Evolutionary conservation across 2,113 vertebrate genomes (phyloP).

Genomic region (Trichomycterus rosablanca): DNA sequence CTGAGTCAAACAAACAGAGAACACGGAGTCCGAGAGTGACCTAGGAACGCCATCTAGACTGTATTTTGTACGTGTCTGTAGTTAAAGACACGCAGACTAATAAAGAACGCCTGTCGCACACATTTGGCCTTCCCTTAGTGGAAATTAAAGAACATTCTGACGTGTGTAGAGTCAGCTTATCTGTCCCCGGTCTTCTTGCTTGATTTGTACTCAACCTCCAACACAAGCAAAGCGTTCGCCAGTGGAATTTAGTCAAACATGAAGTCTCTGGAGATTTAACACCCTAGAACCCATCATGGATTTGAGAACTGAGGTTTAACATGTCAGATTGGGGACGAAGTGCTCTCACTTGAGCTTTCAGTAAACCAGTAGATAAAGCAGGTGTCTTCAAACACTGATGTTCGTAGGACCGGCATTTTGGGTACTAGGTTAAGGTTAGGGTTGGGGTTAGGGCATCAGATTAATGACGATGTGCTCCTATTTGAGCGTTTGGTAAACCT

Average conservation of each 20-base stretch:
- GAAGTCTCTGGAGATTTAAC: slow-evolving; percentile 45
- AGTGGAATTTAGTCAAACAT: slow-evolving; percentile 46
- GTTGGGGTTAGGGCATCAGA: no score
- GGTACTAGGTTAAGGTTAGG: no score
- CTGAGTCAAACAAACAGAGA: slow-evolving; percentile 43
- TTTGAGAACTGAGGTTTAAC: slow-evolving; percentile 47
- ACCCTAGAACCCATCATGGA: slow-evolving; percentile 40
- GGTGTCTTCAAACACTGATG: no score
- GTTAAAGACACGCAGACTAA: slow-evolving; percentile 23
- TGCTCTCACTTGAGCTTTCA: neutral
- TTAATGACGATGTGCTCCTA: no score
- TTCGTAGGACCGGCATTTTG: no score
- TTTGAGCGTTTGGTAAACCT: slow-evolving; percentile 7
- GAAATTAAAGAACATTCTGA: slow-evolving; percentile 51
- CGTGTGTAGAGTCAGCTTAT: slow-evolving; percentile 50
- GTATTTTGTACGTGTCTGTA: slow-evolving; percentile 30
- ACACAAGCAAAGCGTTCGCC: slow-evolving; percentile 63
- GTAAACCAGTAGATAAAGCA: no score
- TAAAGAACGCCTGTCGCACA: slow-evolving; percentile 35
- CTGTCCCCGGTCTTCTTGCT: slow-evolving; percentile 57
- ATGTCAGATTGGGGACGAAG: slow-evolving; percentile 23
- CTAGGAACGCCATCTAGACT: slow-evolving; percentile 28
- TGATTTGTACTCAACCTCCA: slow-evolving; percentile 60
- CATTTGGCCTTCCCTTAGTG: slow-evolving; percentile 44
- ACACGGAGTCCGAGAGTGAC: slow-evolving; percentile 30